A percentile compares a stretch with the other conserved stretches of the same genome.
Conservation (phyloP, 1,140 invertebrate genomes). For the Drosophila ogumai region DNA sequence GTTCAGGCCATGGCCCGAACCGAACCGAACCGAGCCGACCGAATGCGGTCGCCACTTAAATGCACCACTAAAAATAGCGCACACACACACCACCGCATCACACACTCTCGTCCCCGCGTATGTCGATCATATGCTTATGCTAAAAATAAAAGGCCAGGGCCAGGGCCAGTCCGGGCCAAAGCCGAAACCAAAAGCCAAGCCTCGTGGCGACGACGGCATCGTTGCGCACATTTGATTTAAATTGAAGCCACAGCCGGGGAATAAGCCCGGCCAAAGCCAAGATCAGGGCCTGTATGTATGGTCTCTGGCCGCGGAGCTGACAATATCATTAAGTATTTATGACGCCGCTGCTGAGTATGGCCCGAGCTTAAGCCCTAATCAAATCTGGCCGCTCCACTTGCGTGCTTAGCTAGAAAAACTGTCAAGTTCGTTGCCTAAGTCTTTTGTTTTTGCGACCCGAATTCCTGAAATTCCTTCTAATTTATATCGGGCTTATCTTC, state of each 20-base stretch:
- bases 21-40: constrained; percentile 14
- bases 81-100: constrained; percentile 34
- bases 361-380: constrained; percentile 50
- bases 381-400: constrained; percentile 45
- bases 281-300: constrained; percentile 64
- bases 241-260: constrained; percentile 66
- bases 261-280: constrained; percentile 35
- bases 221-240: constrained; percentile 78
- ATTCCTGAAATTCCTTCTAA: constrained; percentile 18
- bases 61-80: constrained; percentile 76
- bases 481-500: constrained; percentile 8
- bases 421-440: constrained; percentile 68
- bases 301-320: constrained; percentile 44
- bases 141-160: constrained; percentile 70
- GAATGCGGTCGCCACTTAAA: constrained; percentile 75
- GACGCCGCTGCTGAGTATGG: constrained; percentile 61
- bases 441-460: constrained; percentile 50
- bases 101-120: constrained; percentile 19
- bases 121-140: constrained; percentile 76
- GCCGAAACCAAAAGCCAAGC: constrained; percentile 9
- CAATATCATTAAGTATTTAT: constrained; percentile 82
- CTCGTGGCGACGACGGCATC: constrained; percentile 60
- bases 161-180: constrained; percentile 26
- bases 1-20: constrained; percentile 61
- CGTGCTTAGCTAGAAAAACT: constrained; percentile 69